Conservation (phyloP, 2,113 vertebrate genomes). For the Bothrops jararaca region DNA sequence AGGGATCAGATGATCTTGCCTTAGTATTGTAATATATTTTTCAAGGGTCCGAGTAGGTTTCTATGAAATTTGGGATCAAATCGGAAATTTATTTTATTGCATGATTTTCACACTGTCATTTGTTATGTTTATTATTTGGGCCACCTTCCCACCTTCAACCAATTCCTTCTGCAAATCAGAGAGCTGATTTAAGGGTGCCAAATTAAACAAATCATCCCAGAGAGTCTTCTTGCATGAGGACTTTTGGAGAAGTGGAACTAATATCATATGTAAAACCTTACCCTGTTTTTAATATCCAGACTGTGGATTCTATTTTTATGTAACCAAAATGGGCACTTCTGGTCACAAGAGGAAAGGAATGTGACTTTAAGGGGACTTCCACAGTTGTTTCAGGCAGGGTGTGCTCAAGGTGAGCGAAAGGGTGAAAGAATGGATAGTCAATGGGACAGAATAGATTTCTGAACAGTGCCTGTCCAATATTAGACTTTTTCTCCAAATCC, state of each 20-base stretch:
- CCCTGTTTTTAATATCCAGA: background rate
- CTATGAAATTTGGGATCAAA: background rate
- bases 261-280: background rate
- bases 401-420: background rate
- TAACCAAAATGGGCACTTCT: background rate
- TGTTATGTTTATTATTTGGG: background rate
- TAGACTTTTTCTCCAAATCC: background rate
- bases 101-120: background rate
- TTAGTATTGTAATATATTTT: background rate
- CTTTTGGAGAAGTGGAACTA: background rate
- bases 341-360: background rate
- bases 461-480: background rate
- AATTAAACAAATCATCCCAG: background rate
- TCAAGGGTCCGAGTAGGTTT: too few relatives aligned
- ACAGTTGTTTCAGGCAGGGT: background rate
- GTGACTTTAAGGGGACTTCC: background rate
- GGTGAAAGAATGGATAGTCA: background rate
- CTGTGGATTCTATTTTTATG: background rate
- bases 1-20: background rate
- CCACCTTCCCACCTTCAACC: background rate
- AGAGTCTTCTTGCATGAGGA: background rate
- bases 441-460: background rate
- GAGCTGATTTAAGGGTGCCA: background rate
- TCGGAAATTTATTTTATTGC: background rate
- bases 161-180: background rate